Percentiles rank a stretch among this genome's conserved stretches.
Conservation (phyloP, 1,140 invertebrate genomes). For the Caerostris darwini region DNA sequence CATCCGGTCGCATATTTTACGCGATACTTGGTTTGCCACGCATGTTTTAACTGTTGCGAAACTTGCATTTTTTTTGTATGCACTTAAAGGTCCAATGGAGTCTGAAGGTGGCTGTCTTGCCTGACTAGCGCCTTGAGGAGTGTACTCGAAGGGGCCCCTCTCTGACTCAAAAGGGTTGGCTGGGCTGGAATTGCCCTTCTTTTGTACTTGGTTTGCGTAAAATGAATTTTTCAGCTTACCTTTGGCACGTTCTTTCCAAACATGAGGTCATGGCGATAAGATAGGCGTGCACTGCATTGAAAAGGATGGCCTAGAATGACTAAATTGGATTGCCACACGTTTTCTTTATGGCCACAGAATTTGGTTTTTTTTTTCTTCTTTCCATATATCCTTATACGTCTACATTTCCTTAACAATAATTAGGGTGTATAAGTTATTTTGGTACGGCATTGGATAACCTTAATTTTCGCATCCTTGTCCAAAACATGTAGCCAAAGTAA, state of each 20-base stretch:
- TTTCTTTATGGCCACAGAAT: conserved; percentile 9
- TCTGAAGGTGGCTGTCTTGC: conserved; percentile 32
- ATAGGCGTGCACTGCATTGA: conserved; percentile 47
- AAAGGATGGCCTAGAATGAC: conserved; percentile 47
- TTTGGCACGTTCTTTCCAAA: conserved; percentile 48
- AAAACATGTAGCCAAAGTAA: not conserved
- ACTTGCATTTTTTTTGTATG: conserved; percentile 73
- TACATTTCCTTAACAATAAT: conserved; percentile 25
- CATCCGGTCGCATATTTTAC: conserved; percentile 75
- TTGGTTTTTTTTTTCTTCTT: not conserved
- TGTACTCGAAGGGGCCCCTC: conserved; percentile 22
- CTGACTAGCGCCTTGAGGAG: conserved; percentile 3
- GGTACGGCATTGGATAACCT: not conserved
- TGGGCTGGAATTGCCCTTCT: conserved; percentile 33
- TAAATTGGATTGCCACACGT: conserved; percentile 37
- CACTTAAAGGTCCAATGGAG: conserved; percentile 52
- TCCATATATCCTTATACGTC: conserved; percentile 35
- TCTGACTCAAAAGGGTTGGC: conserved; percentile 63
- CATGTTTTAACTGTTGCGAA: conserved; percentile 54
- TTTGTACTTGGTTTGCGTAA: conserved; percentile 41
- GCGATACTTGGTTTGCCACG: conserved; percentile 28
- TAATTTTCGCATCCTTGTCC: conserved; percentile 31
- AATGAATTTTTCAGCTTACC: conserved; percentile 47
- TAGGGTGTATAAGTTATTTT: conserved; percentile 40
- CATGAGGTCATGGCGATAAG: conserved; percentile 38